Conservation (phyloP, 2,797 vertebrate species). For the Myotis vivesi region DNA sequence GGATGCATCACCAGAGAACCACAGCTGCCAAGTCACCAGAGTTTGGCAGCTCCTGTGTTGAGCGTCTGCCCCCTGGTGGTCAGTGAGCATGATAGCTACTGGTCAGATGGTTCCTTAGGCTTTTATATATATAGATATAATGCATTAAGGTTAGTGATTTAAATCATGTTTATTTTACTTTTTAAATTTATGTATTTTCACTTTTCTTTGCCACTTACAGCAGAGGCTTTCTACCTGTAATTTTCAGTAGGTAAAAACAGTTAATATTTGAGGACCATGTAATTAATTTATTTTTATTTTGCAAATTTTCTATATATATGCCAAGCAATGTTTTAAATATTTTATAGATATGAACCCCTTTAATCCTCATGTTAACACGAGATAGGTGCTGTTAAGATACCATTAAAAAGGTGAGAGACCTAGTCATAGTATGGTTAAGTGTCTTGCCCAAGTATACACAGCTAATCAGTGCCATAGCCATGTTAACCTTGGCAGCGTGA, state of each 20-base stretch:
- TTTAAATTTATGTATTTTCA: not conserved
- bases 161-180: not conserved
- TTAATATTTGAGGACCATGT: not conserved
- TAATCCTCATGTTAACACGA: not conserved
- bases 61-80: no score
- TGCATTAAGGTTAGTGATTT: not conserved
- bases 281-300: slow-evolving; percentile 2
- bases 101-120: no score
- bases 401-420: not conserved
- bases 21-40: no score
- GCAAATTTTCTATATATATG: not conserved
- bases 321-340: not conserved
- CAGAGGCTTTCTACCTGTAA: not conserved
- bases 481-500: not conserved
- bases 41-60: no score
- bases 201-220: not conserved
- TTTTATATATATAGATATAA: not conserved
- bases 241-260: not conserved
- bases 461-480: not conserved
- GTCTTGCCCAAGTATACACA: not conserved
- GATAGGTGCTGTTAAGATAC: not conserved
- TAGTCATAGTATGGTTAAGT: not conserved
- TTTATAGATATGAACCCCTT: not conserved
- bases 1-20: no score
- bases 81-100: no score